phyloP scores from a whole-genome alignment of 1,140 invertebrate genomes.

The Lethrus apterus region DNA sequence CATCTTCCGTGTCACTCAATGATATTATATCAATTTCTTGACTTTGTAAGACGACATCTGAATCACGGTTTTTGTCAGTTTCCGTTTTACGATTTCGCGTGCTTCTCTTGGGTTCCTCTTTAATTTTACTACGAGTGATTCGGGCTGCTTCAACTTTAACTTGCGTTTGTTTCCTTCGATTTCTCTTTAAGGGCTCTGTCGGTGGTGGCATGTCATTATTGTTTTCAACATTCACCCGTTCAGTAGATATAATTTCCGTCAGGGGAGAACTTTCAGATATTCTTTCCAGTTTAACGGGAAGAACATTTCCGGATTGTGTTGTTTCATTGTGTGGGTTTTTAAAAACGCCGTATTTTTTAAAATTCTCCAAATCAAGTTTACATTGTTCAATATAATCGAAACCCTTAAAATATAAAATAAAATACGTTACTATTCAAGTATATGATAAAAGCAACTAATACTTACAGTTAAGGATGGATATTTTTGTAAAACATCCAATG shows the following conservation, averaged over 20 bases:
- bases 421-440: no score
- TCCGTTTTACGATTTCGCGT: not conserved
- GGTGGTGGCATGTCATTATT: conserved; percentile 27
- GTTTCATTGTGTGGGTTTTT: not conserved
- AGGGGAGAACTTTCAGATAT: conserved; percentile 1
- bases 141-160: not conserved
- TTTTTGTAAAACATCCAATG: no score
- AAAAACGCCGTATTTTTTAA: conserved; percentile 2
- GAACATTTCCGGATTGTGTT: not conserved
- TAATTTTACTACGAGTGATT: conserved; percentile 12
- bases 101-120: conserved; percentile 4
- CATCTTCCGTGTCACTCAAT: conserved; percentile 11
- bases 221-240: conserved; percentile 8
- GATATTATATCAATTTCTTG: conserved; percentile 12
- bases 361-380: no score
- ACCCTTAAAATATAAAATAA: no score
- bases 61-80: conserved; percentile 6
- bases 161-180: conserved; percentile 16
- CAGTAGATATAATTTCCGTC: conserved; percentile 1
- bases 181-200: conserved; percentile 18
- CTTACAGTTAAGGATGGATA: no score
- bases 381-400: no score
- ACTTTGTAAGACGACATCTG: conserved; percentile 19
- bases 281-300: conserved; percentile 4
- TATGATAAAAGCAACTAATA: no score